Base-by-base conservation (phyloP, 2,888 invertebrate species). In the Eupeodes latifasciatus region DNA sequence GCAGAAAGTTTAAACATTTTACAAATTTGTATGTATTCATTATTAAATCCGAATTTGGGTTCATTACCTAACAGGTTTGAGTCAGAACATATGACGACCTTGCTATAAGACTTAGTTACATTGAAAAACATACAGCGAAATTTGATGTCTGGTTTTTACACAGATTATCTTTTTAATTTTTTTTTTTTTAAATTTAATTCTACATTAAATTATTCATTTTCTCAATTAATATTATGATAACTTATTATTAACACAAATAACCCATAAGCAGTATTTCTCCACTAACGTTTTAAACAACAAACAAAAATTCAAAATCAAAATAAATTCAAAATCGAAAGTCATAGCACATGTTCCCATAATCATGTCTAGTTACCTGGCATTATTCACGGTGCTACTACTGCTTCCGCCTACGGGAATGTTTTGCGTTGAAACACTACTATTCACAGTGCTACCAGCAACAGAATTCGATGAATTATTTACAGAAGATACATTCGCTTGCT, bases 381-480 rank as follows among this genome's bases (percentile, higher is more conserved):
- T 93, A 78, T 92, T 93, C 82, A 92, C 91, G 76, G 90, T 91
- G 90, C 91, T 93, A 89, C 91, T 91, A 90, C 85, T 92, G 90
- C 91, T 91, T 90, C 92, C 92, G 86, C 93, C 93, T 83, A 92
- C 93, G 90, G 94, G 93, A 93, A 93, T 93, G 93, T 93, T 94
- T 92, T 93, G 94, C 89, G 92, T 91, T 85, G 93, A 91, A 83
- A 91, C 92, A 55, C 92, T 90, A 85, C 90, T 90, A 89, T 90
- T 90, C 62, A 90, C 90, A 86, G 90, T 90, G 74, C 86, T 90
- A 81, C 91, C 91, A 69, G 90, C 91, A 78, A 90, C 91, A 71
- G 90, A 89, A 89, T 90, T 91, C 34, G 92, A 87, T 81, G 90
- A 91, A 90, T 90, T 91, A 89, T 92, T 93, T 51, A 91, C 91